phyloP scores from a whole-genome alignment of 2,888 invertebrate species.

The Achlya flavicornis region DNA sequence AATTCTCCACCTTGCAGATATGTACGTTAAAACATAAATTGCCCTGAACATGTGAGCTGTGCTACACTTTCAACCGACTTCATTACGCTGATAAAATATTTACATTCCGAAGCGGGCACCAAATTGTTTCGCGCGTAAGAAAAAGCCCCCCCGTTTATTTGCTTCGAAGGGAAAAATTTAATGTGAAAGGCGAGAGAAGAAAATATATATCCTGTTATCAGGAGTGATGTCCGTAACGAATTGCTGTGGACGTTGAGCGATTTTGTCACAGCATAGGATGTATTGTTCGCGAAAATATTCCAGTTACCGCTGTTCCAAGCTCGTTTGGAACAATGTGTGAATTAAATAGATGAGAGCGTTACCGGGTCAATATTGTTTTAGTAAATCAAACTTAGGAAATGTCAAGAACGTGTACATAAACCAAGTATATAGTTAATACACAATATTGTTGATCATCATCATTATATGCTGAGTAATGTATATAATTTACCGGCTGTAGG shows the following conservation, averaged over 20 bases:
- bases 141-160: slow-evolving; percentile 13
- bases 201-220: slow-evolving; percentile 14
- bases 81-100: slow-evolving; percentile 42
- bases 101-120: slow-evolving; percentile 27
- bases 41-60: slow-evolving; percentile 23
- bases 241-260: slow-evolving; percentile 32
- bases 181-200: slow-evolving; percentile 6
- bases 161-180: slow-evolving; percentile 17
- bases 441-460: too few species aligned
- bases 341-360: not conserved
- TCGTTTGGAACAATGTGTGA: slow-evolving; percentile 13
- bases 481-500: not conserved
- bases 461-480: too few species aligned
- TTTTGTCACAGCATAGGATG: slow-evolving; percentile 25
- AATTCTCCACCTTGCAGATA: not conserved
- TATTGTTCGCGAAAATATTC: slow-evolving; percentile 29
- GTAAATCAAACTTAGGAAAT: not conserved
- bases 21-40: slow-evolving; percentile 1
- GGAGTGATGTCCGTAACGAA: slow-evolving; percentile 23
- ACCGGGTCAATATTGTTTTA: not conserved
- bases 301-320: slow-evolving; percentile 27
- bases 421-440: too few species aligned
- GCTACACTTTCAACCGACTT: slow-evolving; percentile 29
- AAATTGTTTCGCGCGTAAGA: slow-evolving; percentile 24
- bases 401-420: not conserved